Evolutionary conservation across 2,113 vertebrate species (phyloP), one percentile per base, ranked within the genome.

Genomic region (Oncorhynchus keta): DNA sequence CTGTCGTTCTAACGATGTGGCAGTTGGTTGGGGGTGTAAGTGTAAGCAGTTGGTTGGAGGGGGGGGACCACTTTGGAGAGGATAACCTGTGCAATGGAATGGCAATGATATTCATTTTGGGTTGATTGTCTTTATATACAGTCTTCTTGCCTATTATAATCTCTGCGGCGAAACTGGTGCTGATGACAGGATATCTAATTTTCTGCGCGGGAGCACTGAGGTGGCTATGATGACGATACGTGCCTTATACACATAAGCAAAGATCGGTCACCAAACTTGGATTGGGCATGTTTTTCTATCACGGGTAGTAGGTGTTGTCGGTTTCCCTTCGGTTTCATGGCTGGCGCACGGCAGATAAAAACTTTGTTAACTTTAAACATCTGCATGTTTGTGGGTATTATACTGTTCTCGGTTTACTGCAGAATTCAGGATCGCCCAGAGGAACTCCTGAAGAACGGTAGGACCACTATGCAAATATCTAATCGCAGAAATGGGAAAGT

Each of bases 281-380:
- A 22, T 70, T 70, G 51, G 64, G 76, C 45, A 78, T 81, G 73
- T 69, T 61, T 72, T 76, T 78, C 30, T 68, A 35, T 26, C 16
- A 32, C 30, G 76, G 75, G 75, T 81, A 76, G 75, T 81, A 76
- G 70, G 73, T 81, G 81, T 74, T 77, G 68, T 80, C 30, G 66
- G 32, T 68, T 68, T 85, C 86, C 83, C 89, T 86, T 90, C 92
- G 30, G 83, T 87, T 89, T 90, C 92, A 96, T 96, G 95, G 95
- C 95, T 92, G 93, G 93, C 89, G 94, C 95, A 92, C 92, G 95
- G 87, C 95, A 91, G 87, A 95, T 96, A 89, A 95, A 94, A 93
- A 96, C 95, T 94, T 93, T 97, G 93, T 93, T 96, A 94, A 95
- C 95, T 76, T 94, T 96, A 79, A 97, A 96, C 91, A 95, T 97